Evolutionary conservation across 2,797 vertebrate species (phyloP).

Genomic region (Onychomys arenicola): DNA sequence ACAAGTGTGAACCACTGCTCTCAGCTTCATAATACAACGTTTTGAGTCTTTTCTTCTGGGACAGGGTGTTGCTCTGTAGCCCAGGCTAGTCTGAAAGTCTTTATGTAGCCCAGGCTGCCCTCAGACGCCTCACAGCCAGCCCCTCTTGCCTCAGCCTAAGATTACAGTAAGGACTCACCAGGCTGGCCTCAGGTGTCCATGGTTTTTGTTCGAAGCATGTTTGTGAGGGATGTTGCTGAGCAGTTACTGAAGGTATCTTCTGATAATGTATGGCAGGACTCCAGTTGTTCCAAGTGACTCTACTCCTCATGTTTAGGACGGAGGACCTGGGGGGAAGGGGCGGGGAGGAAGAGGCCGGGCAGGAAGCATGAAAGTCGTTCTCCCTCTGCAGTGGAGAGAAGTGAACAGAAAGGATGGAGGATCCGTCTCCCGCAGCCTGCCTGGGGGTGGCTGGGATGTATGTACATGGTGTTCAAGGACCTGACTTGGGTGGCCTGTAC

Average conservation of each 20-base stretch:
- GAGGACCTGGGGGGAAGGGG: background rate
- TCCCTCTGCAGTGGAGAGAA: background rate
- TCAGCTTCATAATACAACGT: background rate
- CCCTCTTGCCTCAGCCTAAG: background rate
- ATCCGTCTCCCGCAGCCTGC: background rate
- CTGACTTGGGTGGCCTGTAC: background rate
- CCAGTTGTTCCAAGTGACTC: background rate
- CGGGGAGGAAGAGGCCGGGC: background rate
- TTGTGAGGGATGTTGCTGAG: background rate
- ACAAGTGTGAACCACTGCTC: background rate
- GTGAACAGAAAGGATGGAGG: background rate
- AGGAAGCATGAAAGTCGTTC: background rate
- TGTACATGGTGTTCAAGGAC: fast-evolving
- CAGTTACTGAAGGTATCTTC: background rate
- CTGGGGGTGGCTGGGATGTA: fast-evolving
- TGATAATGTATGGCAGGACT: fast-evolving
- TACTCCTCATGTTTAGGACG: fast-evolving
- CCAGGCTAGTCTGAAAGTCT: background rate
- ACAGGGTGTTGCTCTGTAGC: background rate
- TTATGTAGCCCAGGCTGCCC: background rate
- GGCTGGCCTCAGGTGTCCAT: too few species aligned
- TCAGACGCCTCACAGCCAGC: background rate
- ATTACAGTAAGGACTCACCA: background rate
- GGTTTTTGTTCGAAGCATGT: background rate
- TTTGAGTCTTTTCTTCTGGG: background rate